Conservation (phyloP, 2,797 vertebrate genomes). For the Garrulus glandarius region DNA sequence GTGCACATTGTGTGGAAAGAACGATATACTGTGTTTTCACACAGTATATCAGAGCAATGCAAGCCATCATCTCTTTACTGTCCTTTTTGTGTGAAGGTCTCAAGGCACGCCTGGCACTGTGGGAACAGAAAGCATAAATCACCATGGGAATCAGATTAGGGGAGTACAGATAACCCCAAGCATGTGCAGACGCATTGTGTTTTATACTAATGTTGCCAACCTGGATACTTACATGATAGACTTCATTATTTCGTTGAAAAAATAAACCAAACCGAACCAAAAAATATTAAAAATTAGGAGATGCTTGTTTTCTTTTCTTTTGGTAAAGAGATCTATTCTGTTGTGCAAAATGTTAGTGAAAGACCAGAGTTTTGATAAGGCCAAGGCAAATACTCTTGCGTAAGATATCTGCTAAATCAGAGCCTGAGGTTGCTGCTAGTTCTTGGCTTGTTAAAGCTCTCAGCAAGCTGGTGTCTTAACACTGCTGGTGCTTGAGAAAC, state of each 20-base stretch:
- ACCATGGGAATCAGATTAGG: neutral
- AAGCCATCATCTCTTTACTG: neutral
- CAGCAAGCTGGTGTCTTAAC: neutral
- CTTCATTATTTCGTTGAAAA: neutral
- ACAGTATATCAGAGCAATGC: neutral
- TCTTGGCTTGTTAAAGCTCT: constrained; percentile 20
- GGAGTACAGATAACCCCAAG: neutral
- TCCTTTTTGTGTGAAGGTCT: neutral
- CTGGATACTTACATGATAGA: neutral
- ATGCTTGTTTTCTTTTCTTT: too few species aligned
- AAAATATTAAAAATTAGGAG: neutral
- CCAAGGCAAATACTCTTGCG: neutral
- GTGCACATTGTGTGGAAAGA: neutral
- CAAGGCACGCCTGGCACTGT: neutral
- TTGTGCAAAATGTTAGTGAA: neutral
- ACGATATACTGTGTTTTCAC: neutral
- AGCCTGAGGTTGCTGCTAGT: constrained; percentile 7
- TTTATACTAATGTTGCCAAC: neutral
- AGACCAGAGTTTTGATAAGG: neutral
- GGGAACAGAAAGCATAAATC: neutral
- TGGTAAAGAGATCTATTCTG: neutral
- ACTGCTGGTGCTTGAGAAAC: neutral
- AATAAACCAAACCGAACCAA: neutral
- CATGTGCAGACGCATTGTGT: neutral
- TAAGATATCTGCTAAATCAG: neutral